These are phyloP conservation scores for Jordanella pulchra DNA, from an alignment of 2,797 vertebrate genomes.

Conservation along the genomic window DNA sequence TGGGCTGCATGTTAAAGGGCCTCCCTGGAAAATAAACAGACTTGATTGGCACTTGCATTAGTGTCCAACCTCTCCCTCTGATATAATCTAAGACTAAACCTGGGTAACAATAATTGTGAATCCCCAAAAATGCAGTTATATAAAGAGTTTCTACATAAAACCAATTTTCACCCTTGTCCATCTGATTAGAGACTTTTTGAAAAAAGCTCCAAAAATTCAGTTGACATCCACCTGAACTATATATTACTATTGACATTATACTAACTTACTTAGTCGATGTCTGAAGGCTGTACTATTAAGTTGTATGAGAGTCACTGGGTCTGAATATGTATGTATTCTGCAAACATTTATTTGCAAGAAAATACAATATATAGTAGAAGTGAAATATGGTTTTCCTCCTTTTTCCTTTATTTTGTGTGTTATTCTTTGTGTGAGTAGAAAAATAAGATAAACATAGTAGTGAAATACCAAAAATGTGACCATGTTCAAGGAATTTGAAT, in stretches of 20 bases:
- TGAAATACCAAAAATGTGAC: background rate
- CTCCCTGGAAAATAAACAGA: constrained; percentile 60
- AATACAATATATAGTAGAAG: background rate
- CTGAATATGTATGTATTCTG: background rate
- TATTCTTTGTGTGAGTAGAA: too few species aligned
- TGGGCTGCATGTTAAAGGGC: constrained; percentile 41
- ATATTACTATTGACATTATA: too few species aligned
- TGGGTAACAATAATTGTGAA: constrained; percentile 14
- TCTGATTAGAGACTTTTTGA: background rate
- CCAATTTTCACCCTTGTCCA: background rate
- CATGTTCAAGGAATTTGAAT: too few species aligned
- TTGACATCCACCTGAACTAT: too few species aligned
- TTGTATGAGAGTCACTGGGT: background rate
- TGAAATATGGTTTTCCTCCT: too few species aligned
- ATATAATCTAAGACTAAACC: constrained; percentile 21
- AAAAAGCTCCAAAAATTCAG: too few species aligned
- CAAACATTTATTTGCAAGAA: background rate
- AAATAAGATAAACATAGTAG: too few species aligned
- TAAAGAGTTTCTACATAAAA: background rate
- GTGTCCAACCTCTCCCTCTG: constrained; percentile 25
- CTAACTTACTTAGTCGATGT: too few species aligned
- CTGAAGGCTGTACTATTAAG: too few species aligned
- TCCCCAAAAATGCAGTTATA: background rate
- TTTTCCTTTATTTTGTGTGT: background rate
- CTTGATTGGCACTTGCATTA: constrained; percentile 48